Conservation (phyloP, 2,797 vertebrate species). For the Phyllotis vaccarum region DNA sequence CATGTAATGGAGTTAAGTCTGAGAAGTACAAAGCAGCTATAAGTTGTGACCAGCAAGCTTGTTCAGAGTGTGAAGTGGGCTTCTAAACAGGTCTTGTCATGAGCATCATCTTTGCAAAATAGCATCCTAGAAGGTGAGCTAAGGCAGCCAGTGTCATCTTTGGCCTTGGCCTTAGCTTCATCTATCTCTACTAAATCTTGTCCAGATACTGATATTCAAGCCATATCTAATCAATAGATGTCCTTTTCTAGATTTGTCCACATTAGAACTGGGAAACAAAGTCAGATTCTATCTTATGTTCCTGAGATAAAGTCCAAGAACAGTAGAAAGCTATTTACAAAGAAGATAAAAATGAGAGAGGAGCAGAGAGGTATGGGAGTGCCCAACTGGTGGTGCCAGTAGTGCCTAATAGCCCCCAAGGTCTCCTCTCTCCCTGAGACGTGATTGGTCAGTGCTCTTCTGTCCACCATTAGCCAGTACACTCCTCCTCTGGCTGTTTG, state of each 20-base stretch:
- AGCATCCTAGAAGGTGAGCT: background rate
- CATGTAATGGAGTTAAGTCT: background rate
- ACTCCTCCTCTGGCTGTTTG: background rate
- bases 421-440: background rate
- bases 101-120: background rate
- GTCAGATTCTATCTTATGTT: background rate
- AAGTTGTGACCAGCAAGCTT: background rate
- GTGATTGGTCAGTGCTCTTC: background rate
- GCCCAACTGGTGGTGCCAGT: fast-evolving
- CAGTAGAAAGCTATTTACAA: background rate
- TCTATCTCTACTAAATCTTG: background rate
- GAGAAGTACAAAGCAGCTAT: background rate
- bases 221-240: background rate
- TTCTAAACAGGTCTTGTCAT: background rate
- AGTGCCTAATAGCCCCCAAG: background rate
- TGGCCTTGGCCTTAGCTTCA: background rate
- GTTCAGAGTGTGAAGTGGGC: background rate
- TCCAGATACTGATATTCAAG: background rate
- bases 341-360: background rate
- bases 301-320: background rate
- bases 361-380: background rate
- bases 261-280: background rate
- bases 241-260: constrained; percentile 15
- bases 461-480: background rate
- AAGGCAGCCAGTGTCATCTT: background rate